Conservation (phyloP, 2,797 vertebrate species). For the Sphenodon punctatus region DNA sequence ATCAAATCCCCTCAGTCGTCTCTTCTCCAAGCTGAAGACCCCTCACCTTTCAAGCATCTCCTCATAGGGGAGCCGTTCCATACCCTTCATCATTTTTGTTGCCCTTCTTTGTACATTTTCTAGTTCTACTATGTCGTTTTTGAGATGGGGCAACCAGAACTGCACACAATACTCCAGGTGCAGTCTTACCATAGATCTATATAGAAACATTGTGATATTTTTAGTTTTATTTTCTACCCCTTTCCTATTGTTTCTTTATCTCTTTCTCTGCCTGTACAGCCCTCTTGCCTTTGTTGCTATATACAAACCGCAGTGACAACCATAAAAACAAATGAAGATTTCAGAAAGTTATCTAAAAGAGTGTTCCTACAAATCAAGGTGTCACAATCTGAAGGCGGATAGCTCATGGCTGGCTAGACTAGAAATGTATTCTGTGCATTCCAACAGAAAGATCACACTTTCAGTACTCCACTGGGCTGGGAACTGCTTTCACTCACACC, state of each 20-base stretch:
- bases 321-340: background rate
- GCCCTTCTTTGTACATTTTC: too few relatives aligned
- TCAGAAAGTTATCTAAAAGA: background rate
- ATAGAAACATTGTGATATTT: too few relatives aligned
- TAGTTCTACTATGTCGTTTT: too few relatives aligned
- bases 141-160: too few relatives aligned
- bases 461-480: background rate
- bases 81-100: too few relatives aligned
- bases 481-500: background rate
- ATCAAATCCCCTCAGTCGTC: too few relatives aligned
- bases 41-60: too few relatives aligned
- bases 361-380: accelerated
- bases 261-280: accelerated
- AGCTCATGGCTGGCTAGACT: accelerated
- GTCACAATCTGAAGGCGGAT: accelerated
- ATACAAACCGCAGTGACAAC: background rate
- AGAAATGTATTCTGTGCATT: background rate
- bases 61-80: too few relatives aligned
- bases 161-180: too few relatives aligned
- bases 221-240: too few relatives aligned
- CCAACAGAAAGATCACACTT: background rate
- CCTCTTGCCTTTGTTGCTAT: accelerated
- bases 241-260: accelerated
- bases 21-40: too few relatives aligned
- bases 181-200: too few relatives aligned